A percentile compares a stretch with the other conserved stretches of the same genome.
Conservation (phyloP, 1,140 invertebrate species). For the Berghia stephanieae region DNA sequence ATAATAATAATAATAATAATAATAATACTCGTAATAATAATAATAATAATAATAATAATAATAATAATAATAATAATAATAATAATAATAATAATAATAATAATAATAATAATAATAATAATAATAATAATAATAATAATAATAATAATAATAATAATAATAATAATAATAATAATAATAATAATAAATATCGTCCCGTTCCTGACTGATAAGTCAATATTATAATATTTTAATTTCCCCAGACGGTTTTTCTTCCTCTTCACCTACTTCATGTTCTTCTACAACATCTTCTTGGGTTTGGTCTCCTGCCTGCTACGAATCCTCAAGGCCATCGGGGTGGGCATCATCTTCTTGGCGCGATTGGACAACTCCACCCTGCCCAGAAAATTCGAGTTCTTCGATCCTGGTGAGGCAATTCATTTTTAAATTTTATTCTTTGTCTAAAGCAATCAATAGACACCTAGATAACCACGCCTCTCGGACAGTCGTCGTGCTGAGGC, state of each 20-base stretch:
- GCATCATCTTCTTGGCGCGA: slow-evolving; percentile 37
- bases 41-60: neutral
- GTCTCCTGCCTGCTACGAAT: slow-evolving; percentile 43
- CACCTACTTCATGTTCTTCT: slow-evolving; percentile 48
- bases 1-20: no score
- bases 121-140: no score
- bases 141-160: neutral
- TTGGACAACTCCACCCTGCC: slow-evolving; percentile 44
- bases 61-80: neutral
- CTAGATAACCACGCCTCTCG: no score
- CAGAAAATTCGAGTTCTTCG: slow-evolving; percentile 41
- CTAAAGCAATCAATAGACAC: no score
- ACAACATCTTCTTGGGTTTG: slow-evolving; percentile 46
- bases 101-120: no score
- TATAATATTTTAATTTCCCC: slow-evolving; percentile 16
- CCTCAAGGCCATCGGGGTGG: slow-evolving; percentile 41
- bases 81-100: neutral
- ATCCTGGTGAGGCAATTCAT: slow-evolving; percentile 46
- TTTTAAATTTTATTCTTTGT: no score
- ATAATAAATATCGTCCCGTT: neutral
- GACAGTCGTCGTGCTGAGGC: no score
- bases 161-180: neutral
- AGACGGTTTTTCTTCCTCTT: slow-evolving; percentile 41
- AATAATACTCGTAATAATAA: no score
- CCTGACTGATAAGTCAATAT: neutral